Evolutionary conservation across 2,888 invertebrate genomes (phyloP), one percentile per base, ranked within the genome.

Genomic region (Papilio elwesi): DNA sequence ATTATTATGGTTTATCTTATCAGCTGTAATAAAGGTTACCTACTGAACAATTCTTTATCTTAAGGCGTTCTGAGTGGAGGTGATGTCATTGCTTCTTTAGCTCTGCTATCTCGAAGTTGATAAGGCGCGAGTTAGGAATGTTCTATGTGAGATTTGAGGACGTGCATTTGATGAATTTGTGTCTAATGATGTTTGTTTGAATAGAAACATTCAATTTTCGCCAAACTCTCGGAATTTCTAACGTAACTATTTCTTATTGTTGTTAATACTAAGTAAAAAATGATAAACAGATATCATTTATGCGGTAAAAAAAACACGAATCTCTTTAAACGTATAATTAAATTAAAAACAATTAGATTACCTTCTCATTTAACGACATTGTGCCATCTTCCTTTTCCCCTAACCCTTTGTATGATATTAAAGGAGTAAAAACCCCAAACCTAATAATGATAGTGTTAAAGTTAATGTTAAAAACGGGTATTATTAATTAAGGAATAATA

Each of bases 11-110:
- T 88, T 78, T 77, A 75, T 77, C 77, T 79, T 80, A 80, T 81
- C 88, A 79, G 78, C 79, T 75, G 69, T 69, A 68, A 76, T 82
- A 86, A 86, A 88, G 88, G 87, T 88, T 89, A 87, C 86, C 87
- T 83, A 89, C 86, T 87, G 87, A 87, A 82, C 85, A 87, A 85
- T 90, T 90, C 91, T 90, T 92, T 90, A 91, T 92, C 91, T 85
- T 85, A 82, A 80, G 82, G 79, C 81, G 82, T 87, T 83, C 85
- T 89, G 85, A 84, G 83, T 79, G 77, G 83, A 78, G 87, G 82
- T 93, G 93, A 93, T 91, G 92, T 92, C 93, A 93, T 83, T 87
- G 79, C 82, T 86, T 77, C 86, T 90, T 89, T 83, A 85, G 88
- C 83, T 78, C 76, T 80, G 86, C 92, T 93, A 93, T 93, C 93